Base-by-base conservation (phyloP, 2,113 vertebrate genomes). In the Osmerus mordax region DNA sequence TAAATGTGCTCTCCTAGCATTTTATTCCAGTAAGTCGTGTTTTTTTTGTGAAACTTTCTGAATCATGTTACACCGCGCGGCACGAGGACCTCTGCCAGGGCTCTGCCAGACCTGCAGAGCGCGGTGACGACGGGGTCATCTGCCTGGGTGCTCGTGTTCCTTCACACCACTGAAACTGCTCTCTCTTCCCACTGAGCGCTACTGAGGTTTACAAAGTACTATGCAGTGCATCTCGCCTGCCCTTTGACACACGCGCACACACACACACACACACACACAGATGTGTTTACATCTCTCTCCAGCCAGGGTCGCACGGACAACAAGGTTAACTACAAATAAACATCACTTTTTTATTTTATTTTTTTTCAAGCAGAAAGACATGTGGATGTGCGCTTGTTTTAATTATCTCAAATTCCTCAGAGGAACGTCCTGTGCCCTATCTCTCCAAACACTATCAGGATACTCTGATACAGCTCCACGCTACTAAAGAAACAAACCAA, bases 11-110 rank as follows among this genome's bases (percentile, higher is more conserved):
- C 7, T 16, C 56, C 25, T 47, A 55, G 14, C 67, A 67, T 69
- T 69, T 61, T 76, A 55, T 87, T 87, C 78, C 86, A 80, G 85
- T 85, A 84, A 84, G 68, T 73, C 76, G 67, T 79, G 60, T 79
- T 77, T 23, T 23, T 78, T 82, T 72, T 72, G 65, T 81, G 19
- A 72, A 66, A 78, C 54, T 41, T 19, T 72, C 16, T 65, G 69
- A 70, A 75, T 47, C 60, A 19, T 73, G 16, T 69, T 62, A 72
- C 28, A 61, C 12, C 1, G 56, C n/a, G 29, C 3, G 51, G 12
- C 19, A 62, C 2, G n/a, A 3, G 61, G 13, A 12, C 8, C 28
- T 14, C 7, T 3, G 59, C 19, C 19, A 13, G 21, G 59, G n/a
- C 12, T 5, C 4, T 3, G 12, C 15, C 9, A 13, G 58, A 13